A percentile compares a stretch with the other conserved stretches of the same genome.
phyloP scores from a whole-genome alignment of 2,797 vertebrate genomes.

The Threskiornis aethiopicus region DNA sequence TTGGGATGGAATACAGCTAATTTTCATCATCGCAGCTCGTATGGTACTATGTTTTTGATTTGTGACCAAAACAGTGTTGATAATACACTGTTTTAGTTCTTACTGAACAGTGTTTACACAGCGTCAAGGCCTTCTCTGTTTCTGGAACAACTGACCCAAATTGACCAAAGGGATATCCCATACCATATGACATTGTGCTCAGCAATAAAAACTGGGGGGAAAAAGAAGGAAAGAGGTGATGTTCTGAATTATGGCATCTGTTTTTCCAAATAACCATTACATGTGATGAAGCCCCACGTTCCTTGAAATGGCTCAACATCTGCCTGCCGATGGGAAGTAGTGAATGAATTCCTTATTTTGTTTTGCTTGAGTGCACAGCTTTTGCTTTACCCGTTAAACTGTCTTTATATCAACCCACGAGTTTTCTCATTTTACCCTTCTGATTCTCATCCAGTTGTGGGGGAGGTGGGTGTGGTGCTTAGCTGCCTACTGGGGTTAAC shows the following conservation, averaged over 20 bases:
- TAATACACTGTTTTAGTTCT: background rate
- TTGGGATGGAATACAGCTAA: background rate
- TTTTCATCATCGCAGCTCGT: background rate
- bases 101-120: background rate
- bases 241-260: background rate
- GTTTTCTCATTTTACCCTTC: background rate
- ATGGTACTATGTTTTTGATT: background rate
- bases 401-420: background rate
- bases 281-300: accelerated
- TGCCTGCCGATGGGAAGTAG: accelerated
- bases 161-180: background rate
- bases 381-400: background rate
- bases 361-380: background rate
- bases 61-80: background rate
- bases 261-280: background rate
- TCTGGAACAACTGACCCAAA: background rate
- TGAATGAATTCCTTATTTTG: background rate
- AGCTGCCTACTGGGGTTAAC: background rate
- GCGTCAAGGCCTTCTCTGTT: background rate
- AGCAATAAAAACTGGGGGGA: background rate
- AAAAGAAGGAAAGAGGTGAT: background rate
- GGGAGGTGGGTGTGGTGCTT: background rate
- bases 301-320: background rate
- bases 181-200: background rate
- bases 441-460: background rate